phyloP scores from a whole-genome alignment of 1,140 invertebrate species.

The Pinna nobilis region DNA sequence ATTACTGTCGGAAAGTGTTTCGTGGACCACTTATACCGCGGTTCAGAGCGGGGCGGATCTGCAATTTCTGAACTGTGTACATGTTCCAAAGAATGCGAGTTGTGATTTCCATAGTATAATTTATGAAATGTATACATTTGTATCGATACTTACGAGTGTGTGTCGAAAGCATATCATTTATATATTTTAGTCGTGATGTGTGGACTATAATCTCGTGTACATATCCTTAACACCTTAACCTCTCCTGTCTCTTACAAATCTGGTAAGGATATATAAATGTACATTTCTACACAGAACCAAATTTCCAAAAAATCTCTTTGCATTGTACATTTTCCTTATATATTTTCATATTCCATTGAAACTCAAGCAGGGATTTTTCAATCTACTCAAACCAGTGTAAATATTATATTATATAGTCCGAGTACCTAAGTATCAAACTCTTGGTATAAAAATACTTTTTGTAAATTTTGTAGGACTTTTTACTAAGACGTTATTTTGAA shows the following conservation, averaged over 20 bases:
- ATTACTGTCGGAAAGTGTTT: conserved; percentile 15
- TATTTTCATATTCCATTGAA: conserved; percentile 17
- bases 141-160: conserved; percentile 7
- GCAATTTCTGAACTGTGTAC: neutral
- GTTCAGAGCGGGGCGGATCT: conserved; percentile 5
- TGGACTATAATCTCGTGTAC: conserved; percentile 15
- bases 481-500: neutral
- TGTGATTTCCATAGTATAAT: conserved; percentile 10
- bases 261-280: neutral
- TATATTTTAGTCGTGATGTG: conserved; percentile 18
- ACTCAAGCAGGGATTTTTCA: conserved; percentile 16
- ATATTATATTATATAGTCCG: conserved; percentile 21
- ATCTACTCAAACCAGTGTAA: conserved; percentile 13
- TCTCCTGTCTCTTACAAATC: neutral
- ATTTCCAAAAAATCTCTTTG: neutral
- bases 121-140: conserved; percentile 23
- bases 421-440: too few species aligned
- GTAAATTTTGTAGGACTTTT: too few species aligned
- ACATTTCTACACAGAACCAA: too few species aligned
- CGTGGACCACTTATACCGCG: conserved; percentile 13
- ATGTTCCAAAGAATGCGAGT: conserved; percentile 7
- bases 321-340: conserved; percentile 7
- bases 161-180: conserved; percentile 10
- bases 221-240: neutral
- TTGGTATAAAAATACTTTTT: too few species aligned